A percentile compares a stretch with the other conserved stretches of the same genome.
Evolutionary conservation across 2,888 invertebrate species (phyloP).

Genomic region (Craniophora ligustri): DNA sequence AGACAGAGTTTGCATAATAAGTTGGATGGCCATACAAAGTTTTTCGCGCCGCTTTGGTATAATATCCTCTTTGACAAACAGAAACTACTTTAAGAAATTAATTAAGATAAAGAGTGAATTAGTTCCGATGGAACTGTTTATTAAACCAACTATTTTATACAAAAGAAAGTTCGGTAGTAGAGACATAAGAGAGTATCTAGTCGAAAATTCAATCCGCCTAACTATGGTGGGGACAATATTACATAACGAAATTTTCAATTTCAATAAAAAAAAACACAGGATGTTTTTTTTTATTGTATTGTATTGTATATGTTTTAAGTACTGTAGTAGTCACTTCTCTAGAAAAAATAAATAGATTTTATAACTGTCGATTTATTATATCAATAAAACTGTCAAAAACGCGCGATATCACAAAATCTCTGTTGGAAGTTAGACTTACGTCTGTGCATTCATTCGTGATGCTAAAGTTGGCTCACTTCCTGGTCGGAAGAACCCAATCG

Average conservation of each 20-base stretch:
- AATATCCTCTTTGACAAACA: conserved; percentile 29
- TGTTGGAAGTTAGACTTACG: conserved; percentile 12
- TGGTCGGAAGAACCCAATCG: conserved; percentile 44
- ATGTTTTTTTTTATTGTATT: too few species aligned
- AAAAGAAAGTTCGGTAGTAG: too few species aligned
- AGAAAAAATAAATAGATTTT: not conserved
- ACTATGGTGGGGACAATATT: too few species aligned
- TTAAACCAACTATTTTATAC: too few species aligned
- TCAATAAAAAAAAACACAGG: too few species aligned
- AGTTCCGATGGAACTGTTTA: not conserved
- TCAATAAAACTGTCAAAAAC: conserved; percentile 4
- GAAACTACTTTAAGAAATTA: conserved; percentile 23
- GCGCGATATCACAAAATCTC: conserved; percentile 13
- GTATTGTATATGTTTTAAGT: too few species aligned
- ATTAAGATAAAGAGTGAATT: conserved; percentile 16
- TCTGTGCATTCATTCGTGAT: too few species aligned
- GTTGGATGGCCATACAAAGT: conserved; percentile 17
- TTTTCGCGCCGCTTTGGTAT: conserved; percentile 14
- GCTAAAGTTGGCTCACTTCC: conserved; percentile 26
- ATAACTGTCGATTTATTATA: not conserved
- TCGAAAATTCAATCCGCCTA: too few species aligned
- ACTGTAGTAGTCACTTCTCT: too few species aligned
- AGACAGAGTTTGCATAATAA: conserved; percentile 20
- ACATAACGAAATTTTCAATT: too few species aligned
- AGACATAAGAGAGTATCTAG: too few species aligned